Evolutionary conservation across 2,888 invertebrate genomes (phyloP), one percentile per base, ranked within the genome.

Genomic region (Priocnemis perturbator): DNA sequence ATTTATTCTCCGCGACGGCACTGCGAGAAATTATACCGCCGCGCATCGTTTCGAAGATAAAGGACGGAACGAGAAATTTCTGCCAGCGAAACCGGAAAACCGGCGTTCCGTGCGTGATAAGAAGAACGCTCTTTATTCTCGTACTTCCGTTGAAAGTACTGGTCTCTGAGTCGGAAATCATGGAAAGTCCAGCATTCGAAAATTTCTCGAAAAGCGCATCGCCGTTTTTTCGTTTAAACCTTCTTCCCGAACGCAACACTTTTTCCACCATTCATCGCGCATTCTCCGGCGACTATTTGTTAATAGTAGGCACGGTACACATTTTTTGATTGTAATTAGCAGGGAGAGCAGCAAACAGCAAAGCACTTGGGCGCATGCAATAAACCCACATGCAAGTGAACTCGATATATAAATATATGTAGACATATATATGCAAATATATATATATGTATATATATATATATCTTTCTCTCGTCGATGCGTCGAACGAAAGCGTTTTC

Each of bases 351-450:
- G 85, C 85, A 84, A 81, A 86, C 83, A 87, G 87, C 87, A 83
- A 87, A 88, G 87, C 88, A 82, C 83, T 87, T 86, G 86, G 86
- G 85, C 83, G 82, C 89, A 87, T 89, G 89, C 88, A 88, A 83
- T 77, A 80, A 80, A 83, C 85, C 85, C 84, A 85, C 88, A 86
- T 89, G 89, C 88, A 88, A 82, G 83, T 77, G 79, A 79, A 78
- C 67, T 75, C 70, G 75, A 66, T 73, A 66, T 67, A 69, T 63
- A 47, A 65, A 69, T 66, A 50, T 64, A 59, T 59, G 64, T 58
- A 55, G 20, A 55, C n/a, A 55, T 15, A 26, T n/a, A 55, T 17
- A 55, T 50, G 48, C 37, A 56, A 44, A 60, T 44, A 55, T 63
- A 47, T 55, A 50, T 61, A 48, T 47, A 57, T 48, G 67, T 72